phyloP scores from a whole-genome alignment of 2,797 vertebrate species.

The Hoplostethus mediterraneus region DNA sequence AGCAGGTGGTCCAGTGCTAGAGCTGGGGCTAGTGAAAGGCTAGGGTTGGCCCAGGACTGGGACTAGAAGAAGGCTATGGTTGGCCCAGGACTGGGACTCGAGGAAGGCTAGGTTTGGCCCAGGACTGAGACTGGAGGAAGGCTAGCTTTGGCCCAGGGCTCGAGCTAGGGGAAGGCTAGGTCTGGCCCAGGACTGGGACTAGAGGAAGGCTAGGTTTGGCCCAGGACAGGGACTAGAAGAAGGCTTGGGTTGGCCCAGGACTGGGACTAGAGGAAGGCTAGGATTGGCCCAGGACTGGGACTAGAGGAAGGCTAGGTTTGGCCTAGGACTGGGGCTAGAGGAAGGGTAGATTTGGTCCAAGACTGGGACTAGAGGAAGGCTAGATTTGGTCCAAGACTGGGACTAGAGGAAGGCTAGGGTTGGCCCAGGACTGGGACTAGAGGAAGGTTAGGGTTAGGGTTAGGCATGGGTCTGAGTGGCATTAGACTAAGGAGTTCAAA shows the following conservation, averaged over 20 bases:
- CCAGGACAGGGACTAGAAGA: not conserved
- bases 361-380: no score
- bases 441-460: no score
- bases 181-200: not conserved
- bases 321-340: not conserved
- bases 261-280: not conserved
- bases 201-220: not conserved
- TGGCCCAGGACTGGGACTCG: no score
- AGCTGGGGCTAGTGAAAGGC: not conserved
- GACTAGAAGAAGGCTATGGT: not conserved
- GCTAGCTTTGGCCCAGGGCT: not conserved
- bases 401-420: not conserved
- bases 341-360: not conserved
- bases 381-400: no score
- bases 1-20: slow-evolving; percentile 11
- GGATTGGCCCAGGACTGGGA: not conserved
- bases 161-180: not conserved
- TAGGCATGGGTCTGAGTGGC: not conserved
- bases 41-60: not conserved
- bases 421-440: not conserved
- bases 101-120: not conserved
- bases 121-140: not conserved
- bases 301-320: not conserved
- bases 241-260: not conserved
- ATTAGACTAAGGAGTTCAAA: slow-evolving; percentile 2